Evolutionary conservation across 2,113 vertebrate genomes (phyloP).

Genomic region (human): DNA sequence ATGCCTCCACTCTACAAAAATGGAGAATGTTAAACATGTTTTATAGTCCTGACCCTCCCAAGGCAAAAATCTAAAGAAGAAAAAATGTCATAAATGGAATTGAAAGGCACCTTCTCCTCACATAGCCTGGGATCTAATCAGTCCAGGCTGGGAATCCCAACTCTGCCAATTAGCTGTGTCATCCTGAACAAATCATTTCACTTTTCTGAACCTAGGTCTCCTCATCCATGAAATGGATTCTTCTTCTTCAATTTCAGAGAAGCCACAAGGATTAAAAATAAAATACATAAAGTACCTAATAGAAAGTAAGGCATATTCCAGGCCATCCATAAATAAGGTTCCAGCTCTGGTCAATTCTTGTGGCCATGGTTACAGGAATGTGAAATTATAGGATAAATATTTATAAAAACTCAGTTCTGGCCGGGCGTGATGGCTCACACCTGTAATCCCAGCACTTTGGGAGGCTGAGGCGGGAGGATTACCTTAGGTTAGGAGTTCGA

Average conservation of each 20-base stretch:
- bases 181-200: not conserved
- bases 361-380: not conserved
- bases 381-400: not conserved
- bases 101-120: not conserved
- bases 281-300: not conserved
- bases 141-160: not conserved
- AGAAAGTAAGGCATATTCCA: not conserved
- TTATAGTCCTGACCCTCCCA: not conserved
- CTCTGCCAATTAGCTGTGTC: not conserved
- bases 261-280: not conserved
- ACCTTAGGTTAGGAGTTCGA: no score
- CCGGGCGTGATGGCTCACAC: rapidly evolving
- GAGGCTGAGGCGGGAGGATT: no score
- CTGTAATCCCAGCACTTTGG: no score
- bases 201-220: not conserved
- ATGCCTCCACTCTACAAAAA: not conserved
- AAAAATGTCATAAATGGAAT: not conserved
- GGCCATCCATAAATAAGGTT: not conserved
- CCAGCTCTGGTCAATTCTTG: not conserved
- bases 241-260: not conserved
- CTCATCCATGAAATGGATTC: not conserved
- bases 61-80: not conserved
- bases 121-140: not conserved
- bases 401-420: not conserved
- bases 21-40: not conserved